Conservation (phyloP, 2,797 vertebrate genomes). For the Lates japonicus region DNA sequence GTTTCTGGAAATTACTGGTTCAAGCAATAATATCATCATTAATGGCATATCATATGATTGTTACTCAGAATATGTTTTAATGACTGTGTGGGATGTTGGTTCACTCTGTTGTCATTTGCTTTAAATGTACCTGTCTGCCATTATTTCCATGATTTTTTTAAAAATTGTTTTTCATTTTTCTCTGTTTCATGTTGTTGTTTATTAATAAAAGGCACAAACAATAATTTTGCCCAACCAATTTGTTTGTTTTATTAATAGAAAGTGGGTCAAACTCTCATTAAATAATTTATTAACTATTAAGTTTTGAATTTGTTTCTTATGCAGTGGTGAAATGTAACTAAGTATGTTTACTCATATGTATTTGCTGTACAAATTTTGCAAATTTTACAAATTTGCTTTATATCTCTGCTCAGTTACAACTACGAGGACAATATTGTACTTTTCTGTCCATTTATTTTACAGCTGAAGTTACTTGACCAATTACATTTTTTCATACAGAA, state of each 20-base stretch:
- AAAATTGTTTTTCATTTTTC: background rate
- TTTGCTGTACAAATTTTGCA: too few species aligned
- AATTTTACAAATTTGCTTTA: background rate
- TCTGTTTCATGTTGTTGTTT: slow-evolving; percentile 14
- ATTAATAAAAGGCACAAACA: slow-evolving; percentile 30
- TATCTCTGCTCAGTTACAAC: background rate
- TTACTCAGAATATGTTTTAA: background rate
- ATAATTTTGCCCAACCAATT: background rate
- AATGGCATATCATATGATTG: background rate
- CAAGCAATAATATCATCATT: background rate
- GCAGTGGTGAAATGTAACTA: background rate
- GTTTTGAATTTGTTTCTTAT: too few species aligned
- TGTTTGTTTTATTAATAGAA: background rate
- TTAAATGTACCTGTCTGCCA: background rate
- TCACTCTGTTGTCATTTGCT: background rate
- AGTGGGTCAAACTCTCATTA: background rate
- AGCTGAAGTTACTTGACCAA: background rate
- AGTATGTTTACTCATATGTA: background rate
- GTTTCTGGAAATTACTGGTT: background rate
- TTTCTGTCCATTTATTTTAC: background rate
- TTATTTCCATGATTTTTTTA: background rate
- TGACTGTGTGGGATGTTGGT: background rate
- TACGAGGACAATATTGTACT: background rate
- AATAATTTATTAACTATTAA: background rate
- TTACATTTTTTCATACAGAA: background rate